Base-by-base conservation (phyloP, 1,140 invertebrate genomes). In the Hypothenemus hampei region DNA sequence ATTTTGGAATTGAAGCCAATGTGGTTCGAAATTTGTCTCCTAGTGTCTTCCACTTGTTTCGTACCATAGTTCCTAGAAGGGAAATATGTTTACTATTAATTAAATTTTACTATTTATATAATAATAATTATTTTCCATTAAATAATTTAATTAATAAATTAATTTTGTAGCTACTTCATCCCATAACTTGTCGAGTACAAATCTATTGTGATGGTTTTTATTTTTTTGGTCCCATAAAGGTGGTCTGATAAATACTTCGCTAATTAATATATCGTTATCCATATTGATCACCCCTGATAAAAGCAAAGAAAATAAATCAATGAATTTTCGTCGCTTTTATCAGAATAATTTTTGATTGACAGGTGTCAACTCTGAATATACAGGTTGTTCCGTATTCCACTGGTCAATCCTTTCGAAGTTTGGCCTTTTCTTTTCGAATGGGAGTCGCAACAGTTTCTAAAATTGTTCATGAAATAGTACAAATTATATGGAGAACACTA, bases 31-130 rank as follows among this genome's bases (percentile, higher is more conserved):
- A 73, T 66, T 71, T 72, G 35, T 76, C 74, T 44, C 74, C 53
- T 44, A 75, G 65, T 47, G 73, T 72, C 46, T 76, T 75, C 72
- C 73, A 76, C 65, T 76, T 76, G 0, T 71, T 55, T 54, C 72
- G 63, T 3, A 73, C 73, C 59, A 71, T 68, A 48, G 70, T 69
- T 50, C 69, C 74, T 76, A 64, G 26, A 39, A 43, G 53, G 49
- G 48, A 48, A 20, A n/a, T n/a, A n/a, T n/a, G n/a, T n/a, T n/a
- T n/a, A n/a, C n/a, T n/a, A 37, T 31, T 40, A 24, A 29, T 22
- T n/a, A 15, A 20, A 10, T 21, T 58, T 40, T 31, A 18, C 21
- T 16, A 45, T 49, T 45, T 19, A 55, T 40, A 31, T 61, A 15
- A 36, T 52, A 36, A 36, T 8, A 36, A 36, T 37, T 56, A 36